Percentiles rank a stretch among this genome's conserved stretches.
Conservation (phyloP, 2,113 vertebrate species). For the Lagenorhynchus albirostris region DNA sequence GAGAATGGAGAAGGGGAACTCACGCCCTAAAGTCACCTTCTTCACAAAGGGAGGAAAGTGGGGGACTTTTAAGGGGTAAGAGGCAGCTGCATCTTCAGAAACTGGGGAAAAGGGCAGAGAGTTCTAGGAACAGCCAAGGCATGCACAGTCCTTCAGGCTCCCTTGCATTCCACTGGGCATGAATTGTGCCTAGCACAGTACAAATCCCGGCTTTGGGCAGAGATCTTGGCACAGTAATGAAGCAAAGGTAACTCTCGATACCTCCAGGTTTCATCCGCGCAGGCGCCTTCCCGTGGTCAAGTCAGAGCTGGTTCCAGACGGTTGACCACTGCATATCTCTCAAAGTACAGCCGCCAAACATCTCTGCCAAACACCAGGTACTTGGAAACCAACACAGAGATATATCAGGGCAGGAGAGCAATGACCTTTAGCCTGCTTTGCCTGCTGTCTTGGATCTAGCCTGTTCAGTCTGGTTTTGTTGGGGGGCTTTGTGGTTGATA, state of each 20-base stretch:
- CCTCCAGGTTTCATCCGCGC: background rate
- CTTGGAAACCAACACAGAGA: background rate
- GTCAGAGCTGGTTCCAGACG: too few relatives aligned
- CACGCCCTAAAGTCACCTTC: background rate
- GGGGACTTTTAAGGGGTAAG: too few relatives aligned
- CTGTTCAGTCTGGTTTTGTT: background rate
- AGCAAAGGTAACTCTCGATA: background rate
- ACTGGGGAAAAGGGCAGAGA: accelerated
- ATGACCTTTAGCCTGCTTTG: background rate
- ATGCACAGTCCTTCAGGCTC: background rate
- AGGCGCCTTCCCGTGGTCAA: background rate
- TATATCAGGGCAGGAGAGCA: background rate
- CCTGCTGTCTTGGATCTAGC: background rate
- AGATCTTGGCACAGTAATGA: background rate
- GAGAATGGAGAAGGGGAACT: background rate
- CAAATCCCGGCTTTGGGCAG: background rate
- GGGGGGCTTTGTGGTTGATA: background rate
- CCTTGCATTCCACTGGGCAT: background rate
- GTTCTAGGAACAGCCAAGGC: too few relatives aligned
- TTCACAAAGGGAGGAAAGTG: background rate
- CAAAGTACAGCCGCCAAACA: background rate
- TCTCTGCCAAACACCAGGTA: background rate
- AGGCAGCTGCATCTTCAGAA: background rate
- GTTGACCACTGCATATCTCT: background rate
- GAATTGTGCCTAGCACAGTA: background rate